phyloP scores from a whole-genome alignment of 2,888 invertebrate genomes.

The Pecten maximus region DNA sequence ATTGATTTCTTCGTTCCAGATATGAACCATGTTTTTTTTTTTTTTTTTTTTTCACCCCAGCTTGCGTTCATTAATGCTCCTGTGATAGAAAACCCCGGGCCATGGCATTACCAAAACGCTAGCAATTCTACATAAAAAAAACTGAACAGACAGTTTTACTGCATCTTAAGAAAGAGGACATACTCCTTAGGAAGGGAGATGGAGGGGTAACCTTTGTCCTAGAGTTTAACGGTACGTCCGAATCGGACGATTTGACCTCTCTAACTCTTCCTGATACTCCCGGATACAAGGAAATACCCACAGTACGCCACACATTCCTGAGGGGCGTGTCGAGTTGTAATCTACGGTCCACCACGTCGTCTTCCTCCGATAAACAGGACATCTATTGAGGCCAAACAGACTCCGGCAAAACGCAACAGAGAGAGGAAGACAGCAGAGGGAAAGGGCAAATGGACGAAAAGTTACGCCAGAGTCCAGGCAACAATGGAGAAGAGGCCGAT shows the following conservation, averaged over 20 bases:
- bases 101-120: no score
- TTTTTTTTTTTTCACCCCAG: no score
- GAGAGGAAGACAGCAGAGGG: background rate
- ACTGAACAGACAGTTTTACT: no score
- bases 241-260: background rate
- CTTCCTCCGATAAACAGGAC: background rate
- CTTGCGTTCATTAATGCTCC: no score
- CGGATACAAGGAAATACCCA: background rate
- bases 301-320: background rate
- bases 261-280: background rate
- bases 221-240: background rate
- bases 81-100: no score
- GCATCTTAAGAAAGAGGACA: background rate
- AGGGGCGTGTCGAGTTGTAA: background rate
- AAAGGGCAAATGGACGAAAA: background rate
- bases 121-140: no score
- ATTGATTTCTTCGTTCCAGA: no score
- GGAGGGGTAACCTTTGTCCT: background rate
- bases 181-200: background rate
- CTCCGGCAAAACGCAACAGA: background rate
- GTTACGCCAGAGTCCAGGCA: background rate
- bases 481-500: background rate
- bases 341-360: background rate
- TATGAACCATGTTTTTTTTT: no score
- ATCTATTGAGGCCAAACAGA: background rate